Conservation (phyloP, 1,140 invertebrate genomes). For the Atta colombica region DNA sequence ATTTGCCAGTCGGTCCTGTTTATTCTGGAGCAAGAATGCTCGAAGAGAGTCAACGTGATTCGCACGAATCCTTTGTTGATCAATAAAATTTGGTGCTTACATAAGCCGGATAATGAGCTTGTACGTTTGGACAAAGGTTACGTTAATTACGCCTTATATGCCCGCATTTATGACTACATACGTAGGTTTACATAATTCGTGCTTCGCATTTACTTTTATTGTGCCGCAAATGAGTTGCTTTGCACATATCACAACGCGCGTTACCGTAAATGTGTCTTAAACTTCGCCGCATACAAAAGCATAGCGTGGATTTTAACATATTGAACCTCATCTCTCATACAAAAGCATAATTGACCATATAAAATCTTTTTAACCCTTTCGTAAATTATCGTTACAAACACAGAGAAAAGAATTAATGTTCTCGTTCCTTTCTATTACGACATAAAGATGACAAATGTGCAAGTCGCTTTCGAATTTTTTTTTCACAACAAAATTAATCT, state of each 20-base stretch:
- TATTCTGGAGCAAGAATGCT: slow-evolving; percentile 45
- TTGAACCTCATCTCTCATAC: not conserved
- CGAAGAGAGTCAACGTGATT: slow-evolving; percentile 26
- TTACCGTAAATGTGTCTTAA: slow-evolving; percentile 26
- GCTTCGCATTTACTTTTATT: slow-evolving; percentile 27
- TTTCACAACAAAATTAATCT: not conserved
- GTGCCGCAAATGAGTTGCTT: not conserved
- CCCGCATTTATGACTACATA: not conserved
- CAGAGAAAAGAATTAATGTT: not conserved
- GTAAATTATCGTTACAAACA: not conserved
- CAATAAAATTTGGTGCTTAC: slow-evolving; percentile 61
- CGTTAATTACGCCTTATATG: slow-evolving; percentile 55
- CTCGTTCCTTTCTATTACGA: not conserved
- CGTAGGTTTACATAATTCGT: not conserved
- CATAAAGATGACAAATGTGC: slow-evolving; percentile 5
- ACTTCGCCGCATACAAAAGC: not conserved
- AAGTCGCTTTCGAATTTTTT: not conserved
- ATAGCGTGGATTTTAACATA: not conserved
- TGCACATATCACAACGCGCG: not conserved
- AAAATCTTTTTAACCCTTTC: slow-evolving; percentile 34
- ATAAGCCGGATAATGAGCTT: slow-evolving; percentile 47
- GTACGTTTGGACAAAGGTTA: slow-evolving; percentile 37
- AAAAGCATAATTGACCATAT: slow-evolving; percentile 11
- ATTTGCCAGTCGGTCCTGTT: slow-evolving; percentile 36
- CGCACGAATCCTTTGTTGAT: slow-evolving; percentile 51